These are phyloP conservation scores for Mongoloraphidia duomilia DNA, from an alignment of 2,888 invertebrate genomes.

Conservation along the genomic window DNA sequence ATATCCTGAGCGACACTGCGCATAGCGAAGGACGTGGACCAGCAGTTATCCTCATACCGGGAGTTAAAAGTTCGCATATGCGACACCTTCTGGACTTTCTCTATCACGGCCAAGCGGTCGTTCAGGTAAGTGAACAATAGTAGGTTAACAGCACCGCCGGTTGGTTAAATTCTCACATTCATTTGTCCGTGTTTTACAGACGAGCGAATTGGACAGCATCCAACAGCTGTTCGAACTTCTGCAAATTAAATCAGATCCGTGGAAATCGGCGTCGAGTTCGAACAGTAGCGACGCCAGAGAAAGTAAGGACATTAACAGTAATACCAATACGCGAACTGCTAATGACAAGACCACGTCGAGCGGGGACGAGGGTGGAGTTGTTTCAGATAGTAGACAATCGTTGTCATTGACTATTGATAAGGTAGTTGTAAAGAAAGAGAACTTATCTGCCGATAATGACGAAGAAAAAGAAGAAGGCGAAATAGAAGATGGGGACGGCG, in stretches of 20 bases:
- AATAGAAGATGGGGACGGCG: slow-evolving; percentile 31
- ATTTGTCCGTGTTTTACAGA: slow-evolving; percentile 35
- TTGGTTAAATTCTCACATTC: neutral
- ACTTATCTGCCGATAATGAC: slow-evolving; percentile 25
- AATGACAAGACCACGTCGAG: slow-evolving; percentile 35
- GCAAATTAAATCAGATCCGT: slow-evolving; percentile 73
- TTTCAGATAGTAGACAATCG: slow-evolving; percentile 10
- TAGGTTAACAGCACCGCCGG: neutral
- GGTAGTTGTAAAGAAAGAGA: slow-evolving; percentile 26
- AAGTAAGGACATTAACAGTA: slow-evolving; percentile 31
- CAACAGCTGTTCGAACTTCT: slow-evolving; percentile 69
- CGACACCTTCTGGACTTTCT: slow-evolving; percentile 70
- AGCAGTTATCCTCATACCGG: slow-evolving; percentile 72
- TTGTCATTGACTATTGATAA: slow-evolving; percentile 11
- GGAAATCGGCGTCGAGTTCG: slow-evolving; percentile 32
- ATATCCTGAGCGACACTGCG: slow-evolving; percentile 56
- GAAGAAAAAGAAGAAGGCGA: slow-evolving; percentile 36
- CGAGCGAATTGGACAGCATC: slow-evolving; percentile 66
- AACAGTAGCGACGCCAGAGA: slow-evolving; percentile 30
- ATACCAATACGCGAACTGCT: slow-evolving; percentile 33
- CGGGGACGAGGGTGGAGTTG: slow-evolving; percentile 31
- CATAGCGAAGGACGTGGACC: slow-evolving; percentile 54
- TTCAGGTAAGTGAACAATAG: slow-evolving; percentile 41
- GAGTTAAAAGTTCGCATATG: slow-evolving; percentile 65
- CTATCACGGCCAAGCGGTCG: slow-evolving; percentile 73